Percentiles rank a stretch among this genome's conserved stretches.
phyloP scores from a whole-genome alignment of 2,797 vertebrate species.

The Macropodus opercularis region DNA sequence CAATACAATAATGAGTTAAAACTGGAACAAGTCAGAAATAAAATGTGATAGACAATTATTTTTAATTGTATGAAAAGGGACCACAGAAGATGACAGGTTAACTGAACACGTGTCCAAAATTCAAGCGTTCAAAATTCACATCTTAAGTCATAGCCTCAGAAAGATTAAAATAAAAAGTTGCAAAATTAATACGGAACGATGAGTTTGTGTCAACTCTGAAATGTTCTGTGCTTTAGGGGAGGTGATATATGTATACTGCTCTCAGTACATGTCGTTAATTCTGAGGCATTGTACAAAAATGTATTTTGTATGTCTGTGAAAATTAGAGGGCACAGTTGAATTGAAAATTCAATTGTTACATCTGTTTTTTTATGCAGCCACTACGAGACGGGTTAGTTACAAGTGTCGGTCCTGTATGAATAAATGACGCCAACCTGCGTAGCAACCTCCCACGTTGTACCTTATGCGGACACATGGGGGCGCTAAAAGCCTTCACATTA shows the following conservation, averaged over 20 bases:
- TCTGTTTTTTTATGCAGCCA: not conserved
- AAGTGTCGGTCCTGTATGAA: not conserved
- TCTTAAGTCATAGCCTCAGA: not conserved
- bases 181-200: not conserved
- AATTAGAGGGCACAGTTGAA: too few species aligned
- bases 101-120: too few species aligned
- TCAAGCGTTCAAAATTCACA: too few species aligned
- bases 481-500: not conserved
- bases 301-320: too few species aligned
- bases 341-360: too few species aligned
- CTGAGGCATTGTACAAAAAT: too few species aligned
- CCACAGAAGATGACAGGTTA: not conserved
- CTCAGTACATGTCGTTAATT: too few species aligned
- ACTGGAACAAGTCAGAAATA: not conserved
- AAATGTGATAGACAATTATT: not conserved
- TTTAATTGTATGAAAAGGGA: not conserved
- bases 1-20: conserved; percentile 8
- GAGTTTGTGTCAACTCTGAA: too few species aligned
- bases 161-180: not conserved
- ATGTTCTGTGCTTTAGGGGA: too few species aligned
- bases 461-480: conserved; percentile 33
- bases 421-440: not conserved
- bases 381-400: not conserved
- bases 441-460: conserved; percentile 14
- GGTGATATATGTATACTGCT: too few species aligned